Base-by-base conservation (phyloP, 2,113 vertebrate species). In the Chaenogobius annularis region DNA sequence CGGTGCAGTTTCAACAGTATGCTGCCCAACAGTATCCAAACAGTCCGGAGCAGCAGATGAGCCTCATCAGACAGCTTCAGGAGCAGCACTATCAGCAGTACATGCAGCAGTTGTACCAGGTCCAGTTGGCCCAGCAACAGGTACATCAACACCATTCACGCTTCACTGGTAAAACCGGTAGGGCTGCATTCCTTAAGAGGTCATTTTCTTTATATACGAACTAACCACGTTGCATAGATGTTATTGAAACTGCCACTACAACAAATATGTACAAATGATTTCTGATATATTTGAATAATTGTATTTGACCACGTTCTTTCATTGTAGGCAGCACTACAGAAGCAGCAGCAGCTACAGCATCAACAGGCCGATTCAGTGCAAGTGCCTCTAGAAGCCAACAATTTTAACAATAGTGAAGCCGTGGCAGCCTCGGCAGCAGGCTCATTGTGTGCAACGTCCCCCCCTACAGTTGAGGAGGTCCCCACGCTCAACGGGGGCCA, bases 21-120 rank as follows among this genome's bases (percentile, higher is more conserved):
- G 98, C 97, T 1, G 97, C 97, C 7, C 98, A 99, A 87, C 98
- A 99, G 84, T 99, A 98, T 54, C 98, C 98, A 0, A 95, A 96
- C 85, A 99, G 95, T 92, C 94, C 94, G 0, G 98, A 98, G 19
- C 98, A 99, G 84, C 98, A 99, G 90, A 94, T 98, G 79, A 88
- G 96, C 74, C 96, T 99, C 69, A 98, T 99, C 89, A 95, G 96
- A 1, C 98, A 99, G 92, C 94, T 99, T 37, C 98, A 99, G 89
- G 98, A 99, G 74, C 98, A 99, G 83, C 98, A 99, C 89, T 99
- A 99, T 83, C 98, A 99, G 80, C 98, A 99, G 80, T 99, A 99
- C 87, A 99, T 99, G 97, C 97, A 98, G 84, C 98, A 99, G 93
- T 91, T 99, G 67, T 99, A 99, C 85, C 98, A 99, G 84, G 97